phyloP scores from a whole-genome alignment of 1,140 invertebrate species.

The Drosophila baimaii region DNA sequence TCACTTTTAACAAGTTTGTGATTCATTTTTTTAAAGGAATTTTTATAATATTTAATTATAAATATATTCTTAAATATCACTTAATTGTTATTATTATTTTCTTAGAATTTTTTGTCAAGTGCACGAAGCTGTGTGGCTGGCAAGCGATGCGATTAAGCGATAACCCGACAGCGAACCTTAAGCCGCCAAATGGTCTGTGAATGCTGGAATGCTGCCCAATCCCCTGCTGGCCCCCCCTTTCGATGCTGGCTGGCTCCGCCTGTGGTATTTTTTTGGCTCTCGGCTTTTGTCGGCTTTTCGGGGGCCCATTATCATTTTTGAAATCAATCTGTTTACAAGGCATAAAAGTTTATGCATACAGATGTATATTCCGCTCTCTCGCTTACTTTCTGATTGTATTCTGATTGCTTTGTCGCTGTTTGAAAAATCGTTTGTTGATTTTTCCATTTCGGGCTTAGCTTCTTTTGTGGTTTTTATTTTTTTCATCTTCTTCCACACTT shows the following conservation, averaged over 20 bases:
- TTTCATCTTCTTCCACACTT: slow-evolving; percentile 49
- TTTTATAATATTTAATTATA: neutral
- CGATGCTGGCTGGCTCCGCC: neutral
- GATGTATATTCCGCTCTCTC: slow-evolving; percentile 42
- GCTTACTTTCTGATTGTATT: slow-evolving; percentile 38
- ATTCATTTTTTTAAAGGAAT: no score
- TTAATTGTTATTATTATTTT: neutral
- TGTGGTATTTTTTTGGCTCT: slow-evolving; percentile 39
- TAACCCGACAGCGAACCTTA: slow-evolving; percentile 79
- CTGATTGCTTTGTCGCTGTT: slow-evolving; percentile 45
- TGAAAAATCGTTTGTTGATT: slow-evolving; percentile 77
- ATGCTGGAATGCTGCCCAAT: slow-evolving; percentile 67
- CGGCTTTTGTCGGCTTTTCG: slow-evolving; percentile 76
- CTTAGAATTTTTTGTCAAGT: slow-evolving; percentile 5
- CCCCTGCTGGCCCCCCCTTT: neutral
- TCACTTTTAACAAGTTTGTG: no score
- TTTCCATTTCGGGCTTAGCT: slow-evolving; percentile 59
- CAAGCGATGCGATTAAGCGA: slow-evolving; percentile 80
- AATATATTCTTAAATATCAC: neutral
- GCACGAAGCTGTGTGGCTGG: slow-evolving; percentile 39
- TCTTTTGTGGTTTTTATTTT: slow-evolving; percentile 11
- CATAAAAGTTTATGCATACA: slow-evolving; percentile 45
- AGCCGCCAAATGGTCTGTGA: slow-evolving; percentile 81
- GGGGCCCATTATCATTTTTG: slow-evolving; percentile 75
- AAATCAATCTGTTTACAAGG: slow-evolving; percentile 82